phyloP scores from a whole-genome alignment of 2,113 vertebrate genomes.

The Perca flavescens region DNA sequence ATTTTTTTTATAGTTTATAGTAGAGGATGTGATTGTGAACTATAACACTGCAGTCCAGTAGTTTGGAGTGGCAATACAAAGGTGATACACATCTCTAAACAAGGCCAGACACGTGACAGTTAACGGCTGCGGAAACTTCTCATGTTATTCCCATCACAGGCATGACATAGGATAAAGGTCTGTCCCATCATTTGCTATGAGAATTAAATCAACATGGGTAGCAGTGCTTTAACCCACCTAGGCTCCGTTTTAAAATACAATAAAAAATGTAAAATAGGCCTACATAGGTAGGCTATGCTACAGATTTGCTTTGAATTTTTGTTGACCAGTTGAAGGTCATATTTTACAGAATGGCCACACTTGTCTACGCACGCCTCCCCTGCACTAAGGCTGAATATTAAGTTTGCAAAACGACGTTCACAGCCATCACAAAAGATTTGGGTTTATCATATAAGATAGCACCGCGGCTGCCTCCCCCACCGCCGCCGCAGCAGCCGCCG shows the following conservation, averaged over 20 bases:
- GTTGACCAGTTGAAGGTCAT: background rate
- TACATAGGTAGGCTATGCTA: too few relatives aligned
- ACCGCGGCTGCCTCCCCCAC: conserved; percentile 29
- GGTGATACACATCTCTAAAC: background rate
- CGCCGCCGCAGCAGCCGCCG: background rate
- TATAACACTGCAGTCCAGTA: too few relatives aligned
- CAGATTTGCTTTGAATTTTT: too few relatives aligned
- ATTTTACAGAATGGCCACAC: background rate
- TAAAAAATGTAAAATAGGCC: too few relatives aligned
- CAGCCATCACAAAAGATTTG: conserved; percentile 29
- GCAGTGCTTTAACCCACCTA: background rate
- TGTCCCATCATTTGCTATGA: background rate
- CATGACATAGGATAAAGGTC: background rate
- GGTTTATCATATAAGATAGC: conserved; percentile 37
- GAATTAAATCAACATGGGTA: background rate
- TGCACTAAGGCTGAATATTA: background rate
- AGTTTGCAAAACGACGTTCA: background rate
- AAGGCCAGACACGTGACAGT: background rate
- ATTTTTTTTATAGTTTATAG: too few relatives aligned
- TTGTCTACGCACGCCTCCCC: background rate
- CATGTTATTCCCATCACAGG: background rate
- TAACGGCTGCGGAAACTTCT: background rate
- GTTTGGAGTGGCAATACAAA: background rate
- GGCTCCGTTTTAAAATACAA: too few relatives aligned
- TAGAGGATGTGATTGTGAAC: background rate